Evolutionary conservation across 2,797 vertebrate species (phyloP).

Genomic region (Coluber constrictor): DNA sequence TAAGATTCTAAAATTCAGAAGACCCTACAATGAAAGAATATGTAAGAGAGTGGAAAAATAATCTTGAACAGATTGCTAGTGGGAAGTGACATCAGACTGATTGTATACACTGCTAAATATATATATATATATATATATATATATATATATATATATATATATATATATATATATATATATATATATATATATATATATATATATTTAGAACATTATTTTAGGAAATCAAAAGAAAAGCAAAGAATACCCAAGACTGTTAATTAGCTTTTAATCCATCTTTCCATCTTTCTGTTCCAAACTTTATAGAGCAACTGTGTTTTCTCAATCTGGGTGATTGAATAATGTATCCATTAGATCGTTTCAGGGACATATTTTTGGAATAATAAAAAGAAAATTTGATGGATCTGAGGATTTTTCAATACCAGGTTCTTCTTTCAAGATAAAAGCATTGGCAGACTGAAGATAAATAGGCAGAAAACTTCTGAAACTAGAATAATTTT

Average conservation of each 20-base stretch:
- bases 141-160: slow-evolving; percentile 21
- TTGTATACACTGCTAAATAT: slow-evolving; percentile 51
- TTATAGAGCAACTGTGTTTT: not conserved
- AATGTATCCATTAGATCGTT: not conserved
- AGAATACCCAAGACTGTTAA: slow-evolving; percentile 34
- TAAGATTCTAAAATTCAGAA: not conserved
- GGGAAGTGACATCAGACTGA: slow-evolving; percentile 55
- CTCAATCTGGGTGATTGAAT: slow-evolving; percentile 27
- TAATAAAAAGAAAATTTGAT: slow-evolving; percentile 5
- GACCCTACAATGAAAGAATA: not conserved
- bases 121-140: slow-evolving; percentile 21
- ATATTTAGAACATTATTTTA: slow-evolving; percentile 45
- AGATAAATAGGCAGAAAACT: not conserved
- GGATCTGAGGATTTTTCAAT: slow-evolving; percentile 8
- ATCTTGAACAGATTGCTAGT: slow-evolving; percentile 55
- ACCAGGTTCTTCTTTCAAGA: not conserved
- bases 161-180: slow-evolving; percentile 35
- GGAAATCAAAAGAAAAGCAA: slow-evolving; percentile 41
- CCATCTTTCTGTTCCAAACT: slow-evolving; percentile 32
- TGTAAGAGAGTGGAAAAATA: slow-evolving; percentile 48
- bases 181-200: slow-evolving; percentile 26
- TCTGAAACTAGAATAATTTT: not conserved
- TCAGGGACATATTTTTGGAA: slow-evolving; percentile 21
- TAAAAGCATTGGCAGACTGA: slow-evolving; percentile 25
- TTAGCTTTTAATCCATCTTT: slow-evolving; percentile 35